Evolutionary conservation across 2,113 vertebrate genomes (phyloP).

Genomic region (Cottus gobio): DNA sequence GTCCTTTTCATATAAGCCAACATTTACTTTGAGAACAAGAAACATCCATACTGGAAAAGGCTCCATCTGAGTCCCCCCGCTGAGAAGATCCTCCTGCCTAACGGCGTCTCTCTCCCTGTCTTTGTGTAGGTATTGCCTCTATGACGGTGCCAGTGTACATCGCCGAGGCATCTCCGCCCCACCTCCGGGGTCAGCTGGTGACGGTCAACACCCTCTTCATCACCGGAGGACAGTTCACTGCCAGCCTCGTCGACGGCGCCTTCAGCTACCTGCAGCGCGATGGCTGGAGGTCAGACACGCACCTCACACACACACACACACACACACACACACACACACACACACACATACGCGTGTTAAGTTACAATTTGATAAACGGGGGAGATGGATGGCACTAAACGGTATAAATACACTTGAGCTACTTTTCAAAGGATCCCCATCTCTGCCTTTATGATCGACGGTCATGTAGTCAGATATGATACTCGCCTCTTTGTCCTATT

Average conservation of each 20-base stretch:
- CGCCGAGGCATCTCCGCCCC: constrained; percentile 93
- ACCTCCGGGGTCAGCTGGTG: constrained; percentile 94
- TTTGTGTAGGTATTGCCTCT: constrained; percentile 90
- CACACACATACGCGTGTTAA: neutral
- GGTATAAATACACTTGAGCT: neutral
- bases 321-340: neutral
- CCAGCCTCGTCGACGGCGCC: constrained; percentile 93
- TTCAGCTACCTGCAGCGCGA: constrained; percentile 94
- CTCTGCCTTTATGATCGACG: neutral
- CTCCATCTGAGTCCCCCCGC: neutral
- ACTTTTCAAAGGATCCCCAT: neutral
- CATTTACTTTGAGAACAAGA: neutral
- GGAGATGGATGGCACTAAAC: neutral
- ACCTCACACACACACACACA: neutral
- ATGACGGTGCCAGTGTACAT: constrained; percentile 99
- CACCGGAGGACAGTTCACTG: constrained; percentile 96
- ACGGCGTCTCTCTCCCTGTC: neutral
- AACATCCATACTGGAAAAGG: neutral
- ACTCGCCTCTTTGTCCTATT: constrained; percentile 14
- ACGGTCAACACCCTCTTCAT: constrained; percentile 98
- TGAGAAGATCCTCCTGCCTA: neutral
- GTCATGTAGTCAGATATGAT: neutral
- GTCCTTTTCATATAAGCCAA: neutral
- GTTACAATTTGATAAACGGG: neutral
- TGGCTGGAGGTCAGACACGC: constrained; percentile 91